phyloP scores from a whole-genome alignment of 2,113 vertebrate genomes.

The Raja brachyura region DNA sequence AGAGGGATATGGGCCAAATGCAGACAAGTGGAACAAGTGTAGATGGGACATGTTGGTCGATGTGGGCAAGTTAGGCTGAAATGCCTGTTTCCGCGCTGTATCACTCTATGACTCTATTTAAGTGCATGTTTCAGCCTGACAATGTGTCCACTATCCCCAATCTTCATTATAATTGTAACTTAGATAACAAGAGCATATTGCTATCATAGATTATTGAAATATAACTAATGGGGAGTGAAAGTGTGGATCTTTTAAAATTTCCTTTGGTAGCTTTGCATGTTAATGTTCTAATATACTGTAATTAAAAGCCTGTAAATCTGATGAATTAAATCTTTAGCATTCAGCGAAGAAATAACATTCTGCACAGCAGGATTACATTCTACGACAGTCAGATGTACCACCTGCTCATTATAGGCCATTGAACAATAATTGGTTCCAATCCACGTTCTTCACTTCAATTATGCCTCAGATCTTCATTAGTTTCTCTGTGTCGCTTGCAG shows the following conservation, averaged over 20 bases:
- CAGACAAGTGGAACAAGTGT: no score
- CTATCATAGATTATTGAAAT: slow-evolving; percentile 7
- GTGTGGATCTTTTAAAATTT: not conserved
- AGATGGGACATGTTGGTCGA: no score
- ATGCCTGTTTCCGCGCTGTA: no score
- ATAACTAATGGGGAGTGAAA: not conserved
- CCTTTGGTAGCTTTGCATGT: not conserved
- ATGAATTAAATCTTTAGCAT: slow-evolving; percentile 27
- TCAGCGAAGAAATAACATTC: slow-evolving; percentile 21
- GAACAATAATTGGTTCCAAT: slow-evolving; percentile 22
- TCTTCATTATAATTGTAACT: not conserved
- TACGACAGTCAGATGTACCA: not conserved
- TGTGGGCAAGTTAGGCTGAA: no score
- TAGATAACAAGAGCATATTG: not conserved
- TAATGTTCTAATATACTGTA: slow-evolving; percentile 10
- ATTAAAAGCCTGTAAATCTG: slow-evolving; percentile 32
- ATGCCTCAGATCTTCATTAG: slow-evolving; percentile 17
- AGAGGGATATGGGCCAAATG: no score
- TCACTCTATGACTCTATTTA: no score
- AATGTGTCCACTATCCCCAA: not conserved
- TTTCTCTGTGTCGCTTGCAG: slow-evolving; percentile 14
- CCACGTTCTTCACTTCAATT: slow-evolving; percentile 16
- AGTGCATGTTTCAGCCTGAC: not conserved
- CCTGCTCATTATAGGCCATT: slow-evolving; percentile 29
- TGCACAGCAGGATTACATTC: not conserved